A percentile compares a stretch with the other conserved stretches of the same genome.
phyloP scores from a whole-genome alignment of 2,113 vertebrate species.

The Halcyon senegalensis region DNA sequence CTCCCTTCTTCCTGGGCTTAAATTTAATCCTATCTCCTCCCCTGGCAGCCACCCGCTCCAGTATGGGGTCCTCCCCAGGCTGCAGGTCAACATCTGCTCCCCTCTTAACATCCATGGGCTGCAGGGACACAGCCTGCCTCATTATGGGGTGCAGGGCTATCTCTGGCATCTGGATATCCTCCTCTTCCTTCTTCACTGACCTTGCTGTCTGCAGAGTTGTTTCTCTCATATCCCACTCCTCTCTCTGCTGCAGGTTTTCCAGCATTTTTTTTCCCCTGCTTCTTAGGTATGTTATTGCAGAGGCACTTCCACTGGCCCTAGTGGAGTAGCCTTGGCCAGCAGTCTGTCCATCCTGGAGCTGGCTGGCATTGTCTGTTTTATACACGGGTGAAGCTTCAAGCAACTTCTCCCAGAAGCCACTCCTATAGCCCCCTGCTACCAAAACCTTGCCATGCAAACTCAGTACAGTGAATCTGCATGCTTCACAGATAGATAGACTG shows the following conservation, averaged over 20 bases:
- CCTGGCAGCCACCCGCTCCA: background rate
- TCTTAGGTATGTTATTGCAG: background rate
- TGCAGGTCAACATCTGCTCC: background rate
- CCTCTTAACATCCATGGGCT: background rate
- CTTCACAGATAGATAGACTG: background rate
- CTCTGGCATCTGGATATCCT: background rate
- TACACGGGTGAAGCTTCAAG: background rate
- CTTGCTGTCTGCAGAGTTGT: no score
- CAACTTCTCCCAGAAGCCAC: background rate
- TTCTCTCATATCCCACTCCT: background rate
- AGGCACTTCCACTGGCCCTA: background rate
- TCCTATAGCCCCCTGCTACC: background rate
- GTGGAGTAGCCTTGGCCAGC: background rate
- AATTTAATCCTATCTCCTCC: background rate
- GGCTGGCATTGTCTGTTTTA: background rate
- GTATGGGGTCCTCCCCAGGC: background rate
- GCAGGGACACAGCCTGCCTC: background rate
- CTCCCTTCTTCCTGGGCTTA: background rate
- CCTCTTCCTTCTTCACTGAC: background rate
- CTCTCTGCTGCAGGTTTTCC: background rate
- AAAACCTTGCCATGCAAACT: background rate
- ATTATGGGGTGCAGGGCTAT: background rate
- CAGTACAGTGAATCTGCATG: background rate
- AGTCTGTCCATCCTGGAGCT: background rate
- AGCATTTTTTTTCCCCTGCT: accelerated